A percentile compares a stretch with the other conserved stretches of the same genome.
Conservation (phyloP, 2,113 vertebrate genomes). For the Trichomycterus rosablanca region DNA sequence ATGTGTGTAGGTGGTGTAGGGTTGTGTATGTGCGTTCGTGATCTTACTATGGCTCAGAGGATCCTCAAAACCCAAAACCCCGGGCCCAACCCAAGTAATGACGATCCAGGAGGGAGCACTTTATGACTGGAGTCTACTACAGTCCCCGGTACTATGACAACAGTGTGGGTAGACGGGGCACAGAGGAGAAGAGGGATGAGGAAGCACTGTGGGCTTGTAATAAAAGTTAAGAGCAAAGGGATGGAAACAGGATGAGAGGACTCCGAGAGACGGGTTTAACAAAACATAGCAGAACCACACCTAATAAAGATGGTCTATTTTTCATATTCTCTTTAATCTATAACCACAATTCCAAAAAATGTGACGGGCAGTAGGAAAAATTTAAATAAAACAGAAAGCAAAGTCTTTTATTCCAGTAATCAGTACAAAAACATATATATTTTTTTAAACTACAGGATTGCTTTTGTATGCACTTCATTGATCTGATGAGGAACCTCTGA, state of each 20-base stretch:
- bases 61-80: conserved; percentile 3
- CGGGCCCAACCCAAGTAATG: conserved; percentile 50
- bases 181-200: conserved; percentile 26
- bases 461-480: no score
- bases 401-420: no score
- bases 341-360: no score
- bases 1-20: neutral
- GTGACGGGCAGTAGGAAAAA: no score
- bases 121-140: conserved; percentile 42
- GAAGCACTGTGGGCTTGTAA: conserved; percentile 49
- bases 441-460: no score
- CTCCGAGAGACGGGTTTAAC: conserved; percentile 49
- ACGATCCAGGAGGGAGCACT: conserved; percentile 37
- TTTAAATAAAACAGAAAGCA: no score
- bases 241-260: conserved; percentile 47
- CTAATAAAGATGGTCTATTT: conserved; percentile 32
- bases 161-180: conserved; percentile 27
- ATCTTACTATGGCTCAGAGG: conserved; percentile 20
- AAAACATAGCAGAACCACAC: conserved; percentile 35
- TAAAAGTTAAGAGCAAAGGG: conserved; percentile 47
- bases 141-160: conserved; percentile 49
- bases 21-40: conserved; percentile 7
- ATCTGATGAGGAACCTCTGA: no score
- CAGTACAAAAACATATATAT: no score
- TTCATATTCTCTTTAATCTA: no score